Evolutionary conservation across 2,888 invertebrate species (phyloP).

Genomic region (Cabera pusaria): DNA sequence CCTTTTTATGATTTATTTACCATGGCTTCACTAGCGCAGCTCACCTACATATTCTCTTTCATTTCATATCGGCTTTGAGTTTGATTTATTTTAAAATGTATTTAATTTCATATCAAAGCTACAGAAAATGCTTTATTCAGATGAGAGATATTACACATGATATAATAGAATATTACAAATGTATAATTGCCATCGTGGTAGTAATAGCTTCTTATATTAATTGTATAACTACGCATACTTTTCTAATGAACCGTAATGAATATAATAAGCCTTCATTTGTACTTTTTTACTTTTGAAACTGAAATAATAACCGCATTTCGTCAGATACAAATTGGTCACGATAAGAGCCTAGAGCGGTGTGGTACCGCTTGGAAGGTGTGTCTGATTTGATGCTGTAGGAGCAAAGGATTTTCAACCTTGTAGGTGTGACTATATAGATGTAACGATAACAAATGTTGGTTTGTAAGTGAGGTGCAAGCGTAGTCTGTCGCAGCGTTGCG

Average conservation of each 20-base stretch:
- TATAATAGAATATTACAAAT: no score
- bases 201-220: slow-evolving; percentile 14
- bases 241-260: slow-evolving; percentile 21
- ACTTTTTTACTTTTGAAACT: slow-evolving; percentile 18
- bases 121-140: no score
- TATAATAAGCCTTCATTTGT: slow-evolving; percentile 19
- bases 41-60: slow-evolving; percentile 31
- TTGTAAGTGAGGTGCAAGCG: slow-evolving; percentile 54
- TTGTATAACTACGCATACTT: slow-evolving; percentile 19
- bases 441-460: slow-evolving; percentile 32
- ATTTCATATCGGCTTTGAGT: slow-evolving; percentile 33
- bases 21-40: slow-evolving; percentile 40
- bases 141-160: no score
- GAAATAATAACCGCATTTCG: slow-evolving; percentile 43
- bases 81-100: slow-evolving; percentile 29
- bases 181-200: slow-evolving; percentile 21
- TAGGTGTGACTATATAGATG: slow-evolving; percentile 33
- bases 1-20: slow-evolving; percentile 55
- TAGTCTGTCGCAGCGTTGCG: slow-evolving; percentile 58
- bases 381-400: slow-evolving; percentile 28
- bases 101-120: slow-evolving; percentile 14
- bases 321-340: slow-evolving; percentile 60
- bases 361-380: slow-evolving; percentile 43
- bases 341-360: slow-evolving; percentile 43
- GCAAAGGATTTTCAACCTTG: slow-evolving; percentile 35